These are phyloP conservation scores for Rhincodon typus DNA, from an alignment of 2,797 vertebrate species.

Conservation along the genomic window DNA sequence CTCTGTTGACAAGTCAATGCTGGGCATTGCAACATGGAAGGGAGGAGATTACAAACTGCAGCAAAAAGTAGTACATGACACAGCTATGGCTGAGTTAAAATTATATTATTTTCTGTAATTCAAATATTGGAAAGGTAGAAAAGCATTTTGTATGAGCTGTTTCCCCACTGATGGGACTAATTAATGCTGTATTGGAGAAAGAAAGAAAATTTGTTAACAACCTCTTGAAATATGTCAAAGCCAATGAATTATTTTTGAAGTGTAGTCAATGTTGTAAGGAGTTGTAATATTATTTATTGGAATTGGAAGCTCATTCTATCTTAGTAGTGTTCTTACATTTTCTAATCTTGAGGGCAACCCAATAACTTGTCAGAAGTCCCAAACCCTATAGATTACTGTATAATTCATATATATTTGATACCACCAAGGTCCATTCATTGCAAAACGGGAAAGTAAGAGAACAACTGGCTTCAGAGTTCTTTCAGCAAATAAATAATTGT, in stretches of 20 bases:
- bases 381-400: not conserved
- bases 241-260: not conserved
- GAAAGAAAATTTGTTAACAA: not conserved
- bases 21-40: not conserved
- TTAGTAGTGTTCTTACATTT: not conserved
- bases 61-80: not conserved
- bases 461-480: not conserved
- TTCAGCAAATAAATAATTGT: not conserved
- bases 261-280: not conserved
- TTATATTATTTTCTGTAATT: not conserved
- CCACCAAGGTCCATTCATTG: not conserved
- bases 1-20: constrained; percentile 12
- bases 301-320: not conserved
- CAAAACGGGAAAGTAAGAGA: not conserved
- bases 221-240: not conserved
- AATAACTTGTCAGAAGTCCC: not conserved
- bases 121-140: not conserved
- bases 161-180: not conserved
- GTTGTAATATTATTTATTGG: not conserved
- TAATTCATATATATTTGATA: not conserved
- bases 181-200: not conserved
- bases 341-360: not conserved
- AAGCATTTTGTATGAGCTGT: not conserved
- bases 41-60: not conserved
- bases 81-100: not conserved